Evolutionary conservation across 2,888 invertebrate species (phyloP).

Genomic region (Slavum lentiscoides): DNA sequence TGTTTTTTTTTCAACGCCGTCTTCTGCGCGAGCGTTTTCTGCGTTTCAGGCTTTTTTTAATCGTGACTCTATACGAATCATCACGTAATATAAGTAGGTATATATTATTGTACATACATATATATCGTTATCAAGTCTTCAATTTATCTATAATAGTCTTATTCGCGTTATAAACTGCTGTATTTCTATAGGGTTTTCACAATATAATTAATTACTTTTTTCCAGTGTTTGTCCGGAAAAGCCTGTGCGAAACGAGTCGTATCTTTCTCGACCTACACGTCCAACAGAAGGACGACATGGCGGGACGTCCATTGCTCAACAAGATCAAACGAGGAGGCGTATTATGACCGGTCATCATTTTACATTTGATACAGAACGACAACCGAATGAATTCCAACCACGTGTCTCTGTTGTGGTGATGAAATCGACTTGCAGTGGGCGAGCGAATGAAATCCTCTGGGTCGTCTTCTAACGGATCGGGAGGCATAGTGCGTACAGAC

Average conservation of each 20-base stretch:
- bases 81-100: too few relatives aligned
- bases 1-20: too few relatives aligned
- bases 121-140: background rate
- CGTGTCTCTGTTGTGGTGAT: background rate
- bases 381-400: slow-evolving; percentile 1
- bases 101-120: background rate
- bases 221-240: background rate
- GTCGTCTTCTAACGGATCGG: background rate
- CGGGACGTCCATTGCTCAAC: slow-evolving; percentile 25
- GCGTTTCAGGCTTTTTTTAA: too few relatives aligned
- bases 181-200: too few relatives aligned
- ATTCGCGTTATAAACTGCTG: background rate
- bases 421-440: background rate
- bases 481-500: background rate
- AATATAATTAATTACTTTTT: background rate
- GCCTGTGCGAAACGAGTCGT: slow-evolving; percentile 6
- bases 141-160: background rate
- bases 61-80: too few relatives aligned
- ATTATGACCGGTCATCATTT: slow-evolving; percentile 24
- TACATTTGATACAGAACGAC: slow-evolving; percentile 38
- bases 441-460: background rate
- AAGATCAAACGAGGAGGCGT: slow-evolving; percentile 26
- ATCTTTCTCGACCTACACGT: slow-evolving; percentile 24
- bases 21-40: too few relatives aligned
- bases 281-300: slow-evolving; percentile 50